phyloP scores from a whole-genome alignment of 2,797 vertebrate species.

The Myotis myotis region DNA sequence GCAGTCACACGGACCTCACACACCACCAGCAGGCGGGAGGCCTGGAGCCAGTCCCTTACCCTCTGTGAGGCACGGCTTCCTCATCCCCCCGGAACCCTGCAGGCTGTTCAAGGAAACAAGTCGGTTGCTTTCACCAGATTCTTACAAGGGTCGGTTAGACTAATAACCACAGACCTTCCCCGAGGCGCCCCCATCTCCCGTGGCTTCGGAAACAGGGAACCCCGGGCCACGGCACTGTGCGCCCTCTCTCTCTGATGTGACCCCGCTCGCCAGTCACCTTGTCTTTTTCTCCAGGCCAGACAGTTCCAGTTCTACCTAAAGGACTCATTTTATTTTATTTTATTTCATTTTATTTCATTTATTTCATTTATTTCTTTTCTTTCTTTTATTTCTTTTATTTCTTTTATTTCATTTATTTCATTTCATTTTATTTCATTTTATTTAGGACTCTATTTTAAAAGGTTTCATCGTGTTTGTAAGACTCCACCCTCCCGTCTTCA shows the following conservation, averaged over 20 bases:
- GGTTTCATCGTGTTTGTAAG: not conserved
- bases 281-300: not conserved
- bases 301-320: not conserved
- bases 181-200: not conserved
- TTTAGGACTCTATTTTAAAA: slow-evolving; percentile 26
- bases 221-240: not conserved
- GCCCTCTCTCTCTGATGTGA: not conserved
- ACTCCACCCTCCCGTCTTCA: not conserved
- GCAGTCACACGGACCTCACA: rapidly evolving
- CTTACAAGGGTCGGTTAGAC: not conserved
- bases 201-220: not conserved
- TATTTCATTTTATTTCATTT: too few species aligned
- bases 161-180: not conserved
- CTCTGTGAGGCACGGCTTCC: not conserved
- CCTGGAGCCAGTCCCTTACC: not conserved
- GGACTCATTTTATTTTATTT: slow-evolving; percentile 15
- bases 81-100: not conserved
- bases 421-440: slow-evolving; percentile 28
- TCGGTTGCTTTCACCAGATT: not conserved
- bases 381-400: too few species aligned
- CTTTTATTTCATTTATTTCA: too few species aligned
- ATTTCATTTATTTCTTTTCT: too few species aligned
- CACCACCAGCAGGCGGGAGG: not conserved
- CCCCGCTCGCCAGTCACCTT: not conserved
- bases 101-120: not conserved